phyloP scores from a whole-genome alignment of 1,140 invertebrate species.

The Drosophila gunungcola region DNA sequence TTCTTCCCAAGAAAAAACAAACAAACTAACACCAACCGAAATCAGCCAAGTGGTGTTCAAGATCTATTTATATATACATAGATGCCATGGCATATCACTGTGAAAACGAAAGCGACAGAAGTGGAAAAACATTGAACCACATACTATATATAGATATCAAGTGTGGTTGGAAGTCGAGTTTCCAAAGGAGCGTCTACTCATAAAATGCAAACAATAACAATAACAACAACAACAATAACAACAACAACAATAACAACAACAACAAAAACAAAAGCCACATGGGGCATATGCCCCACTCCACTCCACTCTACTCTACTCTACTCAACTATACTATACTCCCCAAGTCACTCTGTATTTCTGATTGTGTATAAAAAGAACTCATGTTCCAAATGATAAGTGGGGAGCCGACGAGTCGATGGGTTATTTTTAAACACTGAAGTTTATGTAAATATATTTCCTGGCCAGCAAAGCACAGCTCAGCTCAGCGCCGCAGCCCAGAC shows the following conservation, averaged over 20 bases:
- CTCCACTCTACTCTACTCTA: too few species aligned
- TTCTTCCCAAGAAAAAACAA: slow-evolving; percentile 14
- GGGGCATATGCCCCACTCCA: slow-evolving; percentile 11
- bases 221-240: slow-evolving; percentile 27
- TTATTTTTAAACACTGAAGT: slow-evolving; percentile 83
- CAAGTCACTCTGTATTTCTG: slow-evolving; percentile 15
- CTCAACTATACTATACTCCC: too few species aligned
- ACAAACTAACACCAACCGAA: slow-evolving; percentile 13
- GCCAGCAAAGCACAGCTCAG: slow-evolving; percentile 22
- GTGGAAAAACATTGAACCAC: slow-evolving; percentile 63
- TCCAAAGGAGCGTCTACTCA: slow-evolving; percentile 22
- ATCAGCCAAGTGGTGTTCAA: slow-evolving; percentile 17
- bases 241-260: slow-evolving; percentile 42
- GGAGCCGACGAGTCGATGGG: slow-evolving; percentile 15
- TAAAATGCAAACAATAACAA: slow-evolving; percentile 34
- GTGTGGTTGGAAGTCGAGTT: slow-evolving; percentile 36
- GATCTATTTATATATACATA: slow-evolving; percentile 14
- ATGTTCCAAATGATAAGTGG: slow-evolving; percentile 75
- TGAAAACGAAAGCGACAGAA: slow-evolving; percentile 29
- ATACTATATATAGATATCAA: slow-evolving; percentile 54
- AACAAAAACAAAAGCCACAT: slow-evolving; percentile 32
- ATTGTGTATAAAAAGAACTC: slow-evolving; percentile 54
- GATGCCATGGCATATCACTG: slow-evolving; percentile 16
- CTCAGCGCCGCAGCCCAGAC: slow-evolving; percentile 30
- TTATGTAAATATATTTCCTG: slow-evolving; percentile 83